phyloP scores from a whole-genome alignment of 1,140 invertebrate genomes.

The Trinorchestia longiramus region DNA sequence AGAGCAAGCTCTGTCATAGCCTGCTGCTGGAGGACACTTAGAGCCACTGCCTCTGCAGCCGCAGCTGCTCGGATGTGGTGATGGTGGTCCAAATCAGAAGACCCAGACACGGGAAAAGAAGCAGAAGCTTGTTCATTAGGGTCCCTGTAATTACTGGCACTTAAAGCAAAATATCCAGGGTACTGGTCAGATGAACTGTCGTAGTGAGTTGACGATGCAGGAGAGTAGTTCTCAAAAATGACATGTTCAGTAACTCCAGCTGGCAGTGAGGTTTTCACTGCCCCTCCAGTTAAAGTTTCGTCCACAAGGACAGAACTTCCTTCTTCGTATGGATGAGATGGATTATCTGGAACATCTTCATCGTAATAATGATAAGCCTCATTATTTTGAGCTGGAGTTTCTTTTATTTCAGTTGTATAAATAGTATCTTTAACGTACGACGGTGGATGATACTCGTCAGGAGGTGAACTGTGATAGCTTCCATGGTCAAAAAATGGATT shows the following conservation, averaged over 20 bases:
- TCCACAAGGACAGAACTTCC: not conserved
- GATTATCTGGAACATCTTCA: not conserved
- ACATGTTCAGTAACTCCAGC: not conserved
- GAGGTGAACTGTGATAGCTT: not conserved
- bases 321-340: not conserved
- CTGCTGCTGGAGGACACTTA: not conserved
- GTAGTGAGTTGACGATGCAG: not conserved
- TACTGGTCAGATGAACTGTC: not conserved
- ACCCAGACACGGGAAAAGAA: not conserved
- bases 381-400: not conserved
- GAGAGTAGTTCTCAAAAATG: not conserved
- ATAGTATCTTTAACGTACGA: not conserved
- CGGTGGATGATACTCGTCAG: not conserved
- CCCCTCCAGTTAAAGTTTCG: not conserved
- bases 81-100: not conserved
- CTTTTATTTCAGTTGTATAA: not conserved
- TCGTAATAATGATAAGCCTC: not conserved
- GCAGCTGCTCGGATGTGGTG: not conserved
- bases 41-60: conserved; percentile 3
- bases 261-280: not conserved
- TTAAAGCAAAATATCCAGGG: not conserved
- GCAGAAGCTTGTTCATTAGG: not conserved
- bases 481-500: conserved; percentile 2
- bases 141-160: not conserved
- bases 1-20: not conserved